These are phyloP conservation scores for Spondyliosoma cantharus DNA, from an alignment of 2,797 vertebrate genomes.

Conservation along the genomic window DNA sequence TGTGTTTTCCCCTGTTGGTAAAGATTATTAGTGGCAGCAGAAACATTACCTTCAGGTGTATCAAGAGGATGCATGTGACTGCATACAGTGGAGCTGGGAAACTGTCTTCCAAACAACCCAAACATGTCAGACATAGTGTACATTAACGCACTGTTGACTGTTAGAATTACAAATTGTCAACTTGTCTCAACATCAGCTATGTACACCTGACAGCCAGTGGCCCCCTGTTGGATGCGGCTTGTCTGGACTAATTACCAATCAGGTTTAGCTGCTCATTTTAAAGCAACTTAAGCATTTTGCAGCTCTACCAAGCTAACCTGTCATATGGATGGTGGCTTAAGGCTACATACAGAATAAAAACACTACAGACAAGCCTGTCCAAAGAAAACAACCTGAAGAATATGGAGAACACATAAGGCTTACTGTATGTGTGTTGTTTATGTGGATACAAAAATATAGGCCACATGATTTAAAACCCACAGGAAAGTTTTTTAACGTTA, in stretches of 20 bases:
- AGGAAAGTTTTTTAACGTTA: conserved; percentile 63
- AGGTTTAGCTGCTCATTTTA: conserved; percentile 53
- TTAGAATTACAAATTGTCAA: conserved; percentile 4
- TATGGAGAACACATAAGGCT: conserved; percentile 53
- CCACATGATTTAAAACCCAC: conserved; percentile 63
- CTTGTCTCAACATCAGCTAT: conserved; percentile 10
- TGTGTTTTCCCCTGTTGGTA: background rate
- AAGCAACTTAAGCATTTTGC: conserved; percentile 52
- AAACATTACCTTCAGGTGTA: background rate
- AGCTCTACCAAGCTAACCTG: conserved; percentile 33
- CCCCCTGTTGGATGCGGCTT: conserved; percentile 28
- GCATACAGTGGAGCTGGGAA: background rate
- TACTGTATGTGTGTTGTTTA: conserved; percentile 62
- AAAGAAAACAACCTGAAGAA: conserved; percentile 63
- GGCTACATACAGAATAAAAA: conserved; percentile 38
- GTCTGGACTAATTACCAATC: conserved; percentile 54
- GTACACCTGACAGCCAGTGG: conserved; percentile 15
- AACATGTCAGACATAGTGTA: conserved; percentile 13
- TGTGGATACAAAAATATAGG: conserved; percentile 58
- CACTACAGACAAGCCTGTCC: conserved; percentile 42
- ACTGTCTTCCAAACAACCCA: conserved; percentile 7
- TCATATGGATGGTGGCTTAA: conserved; percentile 27
- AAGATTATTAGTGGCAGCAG: background rate
- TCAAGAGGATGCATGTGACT: background rate
- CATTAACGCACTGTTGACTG: background rate